These are phyloP conservation scores for Eilema depressum DNA, from an alignment of 2,888 invertebrate genomes.

Conservation along the genomic window DNA sequence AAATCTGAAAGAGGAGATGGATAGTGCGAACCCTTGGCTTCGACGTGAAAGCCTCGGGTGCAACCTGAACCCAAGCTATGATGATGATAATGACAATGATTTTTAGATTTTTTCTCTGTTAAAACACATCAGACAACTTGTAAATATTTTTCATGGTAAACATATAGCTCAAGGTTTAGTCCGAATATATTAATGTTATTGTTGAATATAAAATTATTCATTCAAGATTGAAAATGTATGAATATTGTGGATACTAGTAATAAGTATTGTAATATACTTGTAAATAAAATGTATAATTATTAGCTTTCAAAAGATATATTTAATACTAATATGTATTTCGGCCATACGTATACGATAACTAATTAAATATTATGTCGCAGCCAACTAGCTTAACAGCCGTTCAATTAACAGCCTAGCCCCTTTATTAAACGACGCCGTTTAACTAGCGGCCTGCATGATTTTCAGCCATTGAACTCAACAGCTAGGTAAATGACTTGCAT, in stretches of 20 bases:
- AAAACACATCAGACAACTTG: too few species aligned
- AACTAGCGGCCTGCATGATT: too few species aligned
- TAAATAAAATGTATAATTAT: constrained; percentile 1
- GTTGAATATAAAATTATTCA: neutral
- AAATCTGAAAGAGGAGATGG: neutral
- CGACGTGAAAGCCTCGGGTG: neutral
- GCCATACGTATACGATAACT: neutral
- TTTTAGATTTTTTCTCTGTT: too few species aligned
- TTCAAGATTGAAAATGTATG: neutral
- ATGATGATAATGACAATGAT: too few species aligned
- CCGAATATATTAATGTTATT: neutral
- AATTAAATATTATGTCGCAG: too few species aligned
- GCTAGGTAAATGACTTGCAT: too few species aligned
- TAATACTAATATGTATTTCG: neutral
- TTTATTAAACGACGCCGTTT: too few species aligned
- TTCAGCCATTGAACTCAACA: too few species aligned
- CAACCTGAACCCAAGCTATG: too few species aligned
- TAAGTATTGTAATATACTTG: neutral
- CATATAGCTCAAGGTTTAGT: neutral
- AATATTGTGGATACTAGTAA: neutral
- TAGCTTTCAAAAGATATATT: neutral
- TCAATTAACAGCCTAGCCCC: too few species aligned
- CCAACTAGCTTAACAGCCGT: too few species aligned
- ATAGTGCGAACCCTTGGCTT: neutral
- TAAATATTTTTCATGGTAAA: neutral